Percentiles rank a stretch among this genome's conserved stretches.
Conservation (phyloP, 2,797 vertebrate genomes). For the Anas bernieri region DNA sequence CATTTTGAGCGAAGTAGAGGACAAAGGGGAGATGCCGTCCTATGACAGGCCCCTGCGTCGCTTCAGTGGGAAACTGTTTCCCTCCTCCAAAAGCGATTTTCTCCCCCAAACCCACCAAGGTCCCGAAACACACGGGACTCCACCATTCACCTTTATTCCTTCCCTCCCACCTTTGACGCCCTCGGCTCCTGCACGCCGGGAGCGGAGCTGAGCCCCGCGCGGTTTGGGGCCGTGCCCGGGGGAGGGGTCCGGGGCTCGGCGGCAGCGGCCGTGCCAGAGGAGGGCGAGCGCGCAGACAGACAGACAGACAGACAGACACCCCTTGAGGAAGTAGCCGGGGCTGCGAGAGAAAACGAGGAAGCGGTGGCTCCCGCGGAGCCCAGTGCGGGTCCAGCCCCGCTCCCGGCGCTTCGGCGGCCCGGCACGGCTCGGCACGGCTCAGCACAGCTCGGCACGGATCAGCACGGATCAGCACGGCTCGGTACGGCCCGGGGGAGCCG, state of each 20-base stretch:
- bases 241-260: not conserved
- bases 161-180: rapidly evolving
- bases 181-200: rapidly evolving
- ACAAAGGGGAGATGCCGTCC: not conserved
- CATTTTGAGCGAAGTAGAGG: rapidly evolving
- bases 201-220: not conserved
- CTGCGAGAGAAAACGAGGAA: conserved; percentile 67
- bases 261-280: too few species aligned
- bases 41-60: rapidly evolving
- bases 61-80: not conserved
- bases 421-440: too few species aligned
- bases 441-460: rapidly evolving
- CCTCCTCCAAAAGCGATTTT: not conserved
- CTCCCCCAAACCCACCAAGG: rapidly evolving
- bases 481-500: not conserved
- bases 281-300: too few species aligned
- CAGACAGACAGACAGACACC: too few species aligned
- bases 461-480: not conserved
- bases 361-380: not conserved
- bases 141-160: rapidly evolving
- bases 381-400: not conserved
- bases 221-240: too few species aligned
- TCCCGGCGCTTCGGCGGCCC: not conserved
- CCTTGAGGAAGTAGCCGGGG: conserved; percentile 52
- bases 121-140: not conserved